phyloP scores from a whole-genome alignment of 2,888 invertebrate species.

The Aphodius granarius region DNA sequence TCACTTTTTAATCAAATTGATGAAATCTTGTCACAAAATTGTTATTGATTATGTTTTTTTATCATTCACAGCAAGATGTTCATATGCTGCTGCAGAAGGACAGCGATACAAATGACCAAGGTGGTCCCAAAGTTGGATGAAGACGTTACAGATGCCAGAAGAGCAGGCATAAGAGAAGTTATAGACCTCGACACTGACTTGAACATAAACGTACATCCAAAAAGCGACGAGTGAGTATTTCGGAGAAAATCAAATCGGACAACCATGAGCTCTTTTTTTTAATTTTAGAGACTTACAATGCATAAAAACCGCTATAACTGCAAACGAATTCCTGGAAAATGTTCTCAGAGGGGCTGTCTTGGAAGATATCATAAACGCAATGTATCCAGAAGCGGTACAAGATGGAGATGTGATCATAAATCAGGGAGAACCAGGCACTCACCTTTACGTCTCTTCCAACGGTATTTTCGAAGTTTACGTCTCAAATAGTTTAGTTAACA shows the following conservation, averaged over 20 bases:
- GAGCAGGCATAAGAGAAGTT: conserved; percentile 21
- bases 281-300: conserved; percentile 43
- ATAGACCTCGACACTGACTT: conserved; percentile 14
- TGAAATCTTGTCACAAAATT: not conserved
- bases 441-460: conserved; percentile 83
- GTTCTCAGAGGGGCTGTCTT: conserved; percentile 44
- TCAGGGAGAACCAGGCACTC: conserved; percentile 62
- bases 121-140: not conserved
- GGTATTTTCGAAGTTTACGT: conserved; percentile 88
- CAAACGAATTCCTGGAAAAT: conserved; percentile 48
- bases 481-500: conserved; percentile 73
- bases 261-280: not conserved
- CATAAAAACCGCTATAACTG: conserved; percentile 45
- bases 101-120: not conserved
- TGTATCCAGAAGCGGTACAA: conserved; percentile 43
- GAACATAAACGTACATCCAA: conserved; percentile 18
- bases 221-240: conserved; percentile 18
- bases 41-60: not conserved
- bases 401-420: conserved; percentile 46
- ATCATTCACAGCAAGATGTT: not conserved
- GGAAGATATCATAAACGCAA: conserved; percentile 46
- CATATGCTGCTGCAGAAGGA: not conserved
- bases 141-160: conserved; percentile 2
- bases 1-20: not conserved
- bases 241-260: not conserved